phyloP scores from a whole-genome alignment of 1,140 invertebrate genomes.

The Euura lappo region DNA sequence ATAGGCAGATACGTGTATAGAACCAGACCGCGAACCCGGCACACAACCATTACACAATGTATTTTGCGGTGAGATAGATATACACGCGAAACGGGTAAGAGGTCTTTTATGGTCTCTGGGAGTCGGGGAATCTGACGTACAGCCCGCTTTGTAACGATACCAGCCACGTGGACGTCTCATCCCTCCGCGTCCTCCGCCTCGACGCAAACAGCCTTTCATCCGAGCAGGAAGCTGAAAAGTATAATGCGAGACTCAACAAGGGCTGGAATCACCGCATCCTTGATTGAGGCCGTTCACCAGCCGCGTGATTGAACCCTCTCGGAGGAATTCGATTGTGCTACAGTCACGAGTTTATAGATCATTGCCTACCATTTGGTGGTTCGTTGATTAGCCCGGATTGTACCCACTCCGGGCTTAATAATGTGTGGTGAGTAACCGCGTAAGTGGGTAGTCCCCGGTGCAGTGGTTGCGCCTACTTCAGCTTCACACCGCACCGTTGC shows the following conservation, averaged over 20 bases:
- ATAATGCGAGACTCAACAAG: too few relatives aligned
- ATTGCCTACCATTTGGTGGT: too few relatives aligned
- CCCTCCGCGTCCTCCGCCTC: not conserved
- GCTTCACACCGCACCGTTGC: not conserved
- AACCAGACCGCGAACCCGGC: not conserved
- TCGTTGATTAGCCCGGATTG: too few relatives aligned
- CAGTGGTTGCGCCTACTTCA: not conserved
- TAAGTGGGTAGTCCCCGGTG: not conserved
- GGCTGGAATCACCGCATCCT: too few relatives aligned
- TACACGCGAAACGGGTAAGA: not conserved
- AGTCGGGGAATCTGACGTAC: not conserved
- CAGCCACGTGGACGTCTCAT: not conserved
- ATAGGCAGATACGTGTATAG: not conserved
- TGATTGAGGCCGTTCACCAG: too few relatives aligned
- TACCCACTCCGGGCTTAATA: too few relatives aligned
- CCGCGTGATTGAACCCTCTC: too few relatives aligned
- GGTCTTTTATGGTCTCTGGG: not conserved
- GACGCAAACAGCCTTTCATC: too few relatives aligned
- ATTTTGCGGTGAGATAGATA: not conserved
- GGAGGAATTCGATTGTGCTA: too few relatives aligned
- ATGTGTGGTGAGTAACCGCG: not conserved
- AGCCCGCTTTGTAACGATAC: not conserved
- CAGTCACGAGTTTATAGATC: too few relatives aligned
- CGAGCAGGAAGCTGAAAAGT: too few relatives aligned
- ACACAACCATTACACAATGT: constrained; percentile 5